Evolutionary conservation across 2,888 invertebrate species (phyloP), one percentile per base, ranked within the genome.

Genomic region (Microplitis deprimator): DNA sequence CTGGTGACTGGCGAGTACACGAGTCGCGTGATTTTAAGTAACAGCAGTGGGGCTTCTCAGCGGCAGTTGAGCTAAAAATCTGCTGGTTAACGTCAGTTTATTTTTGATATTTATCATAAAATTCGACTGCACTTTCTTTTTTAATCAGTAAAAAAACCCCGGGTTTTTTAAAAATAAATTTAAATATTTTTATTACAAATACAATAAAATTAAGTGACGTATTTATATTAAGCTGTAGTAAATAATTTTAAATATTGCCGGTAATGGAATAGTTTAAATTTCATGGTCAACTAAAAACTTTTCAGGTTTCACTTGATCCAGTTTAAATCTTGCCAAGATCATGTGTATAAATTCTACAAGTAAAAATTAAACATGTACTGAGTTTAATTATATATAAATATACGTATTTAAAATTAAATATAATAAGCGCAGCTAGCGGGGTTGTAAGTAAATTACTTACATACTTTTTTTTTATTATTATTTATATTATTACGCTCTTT

Each of bases 1-100:
- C 38, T 65, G 29, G 29, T 29, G 38, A 20, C 38, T 20, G 65
- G 20, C 38, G 65, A 65, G 65, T 29, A 65, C 69, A 5, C 50
- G 50, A 50, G 75, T 75, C 75, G 75, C 75, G 75, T 75, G 75
- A 75, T 75, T 67, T 61, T 50, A 50, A 50, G 50, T 50, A 50
- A 50, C 5, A 50, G 41, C 61, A 61, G 64, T 64, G 29, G 68
- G 70, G 75, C 69, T 75, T 75, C 69, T 16, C 61, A 69, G 70
- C 69, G 75, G 75, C 29, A 61, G 75, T 69, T 50, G 13, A 10
- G 13, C 50, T 50, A 50, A 75, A 69, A 64, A 68, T 69, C 64
- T 29, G 40, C 40, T 75, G 20, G 69, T 69, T 75, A 62, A 69
- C 61, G 69, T 69, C 69, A 68, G 69, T 75, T 50, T 17, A 50